Conservation (phyloP, 1,140 invertebrate species). For the Mizuhopecten yessoensis region DNA sequence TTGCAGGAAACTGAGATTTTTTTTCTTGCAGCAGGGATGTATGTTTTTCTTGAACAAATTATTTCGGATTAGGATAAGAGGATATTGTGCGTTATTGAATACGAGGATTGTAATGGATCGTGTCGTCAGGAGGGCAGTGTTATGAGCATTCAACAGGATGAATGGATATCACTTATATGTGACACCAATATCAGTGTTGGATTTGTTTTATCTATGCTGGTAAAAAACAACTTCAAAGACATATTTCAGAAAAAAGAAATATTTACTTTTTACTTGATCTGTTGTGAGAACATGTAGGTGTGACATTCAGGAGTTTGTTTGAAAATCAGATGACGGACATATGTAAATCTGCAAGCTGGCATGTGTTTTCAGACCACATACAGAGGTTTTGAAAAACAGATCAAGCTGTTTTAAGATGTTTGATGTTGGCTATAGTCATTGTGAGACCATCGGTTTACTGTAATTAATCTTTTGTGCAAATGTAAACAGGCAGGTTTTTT, state of each 20-base stretch:
- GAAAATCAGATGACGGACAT: not conserved
- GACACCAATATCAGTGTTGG: not conserved
- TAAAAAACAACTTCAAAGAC: not conserved
- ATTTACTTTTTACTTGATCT: not conserved
- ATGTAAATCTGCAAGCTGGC: constrained; percentile 11
- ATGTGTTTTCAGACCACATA: not conserved
- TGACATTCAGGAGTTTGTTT: not conserved
- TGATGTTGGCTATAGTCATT: not conserved
- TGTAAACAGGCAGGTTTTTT: constrained; percentile 8
- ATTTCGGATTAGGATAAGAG: not conserved
- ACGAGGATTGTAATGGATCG: not conserved
- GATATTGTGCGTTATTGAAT: not conserved
- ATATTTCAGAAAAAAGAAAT: not conserved
- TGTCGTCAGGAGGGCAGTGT: not conserved
- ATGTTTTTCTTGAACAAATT: constrained; percentile 1
- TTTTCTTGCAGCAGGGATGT: not conserved
- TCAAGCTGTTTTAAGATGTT: not conserved
- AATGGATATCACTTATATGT: not conserved
- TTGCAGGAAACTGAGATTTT: not conserved
- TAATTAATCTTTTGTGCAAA: constrained; percentile 12
- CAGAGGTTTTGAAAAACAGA: constrained; percentile 25
- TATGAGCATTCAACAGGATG: not conserved
- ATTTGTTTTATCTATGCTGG: too few relatives aligned
- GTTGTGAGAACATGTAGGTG: not conserved
- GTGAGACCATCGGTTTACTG: not conserved